Base-by-base conservation (phyloP, 2,113 vertebrate genomes). In the Thalassarche chlororhynchos region DNA sequence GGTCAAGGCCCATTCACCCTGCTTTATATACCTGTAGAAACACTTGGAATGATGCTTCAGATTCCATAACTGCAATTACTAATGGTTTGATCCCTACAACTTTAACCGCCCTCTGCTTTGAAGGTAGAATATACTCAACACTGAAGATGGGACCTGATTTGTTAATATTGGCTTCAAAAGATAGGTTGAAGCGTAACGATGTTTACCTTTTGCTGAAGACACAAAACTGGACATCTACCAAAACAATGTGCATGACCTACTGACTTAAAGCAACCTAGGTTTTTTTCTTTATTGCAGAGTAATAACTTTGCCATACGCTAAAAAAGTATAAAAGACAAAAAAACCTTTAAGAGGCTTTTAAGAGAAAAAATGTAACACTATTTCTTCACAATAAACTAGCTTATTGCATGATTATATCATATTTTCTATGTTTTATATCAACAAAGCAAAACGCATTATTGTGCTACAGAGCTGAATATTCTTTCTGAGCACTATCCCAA, bases 381-480 rank as follows among this genome's bases (percentile, higher is more conserved):
- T 40, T 81, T 91, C 69, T 68, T 82, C 65, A 82, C 31, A 64
- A 94, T 69, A 55, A 78, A 75, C 12, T 12, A 70, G 14, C 8
- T 74, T 38, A 47, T 60, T 24, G 19, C 32, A 54, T 9, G 5
- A 58, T 54, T 70, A 38, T 29, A 49, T 84, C 3, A 21, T 7
- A 8, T 5, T 32, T 80, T 36, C 6, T 84, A 5, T 16, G 38
- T 55, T 87, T 80, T 46, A 12, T 40, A 62, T 29, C 40, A 72
- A 87, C 46, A 6, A 76, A 90, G 78, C 52, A 92, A 94, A 94
- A 92, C 11, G 3, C 52, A 87, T 95, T 94, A 72, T 26, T 60
- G 31, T 71, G 49, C 25, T 72, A 88, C 78, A 76, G n/a, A 96
- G 88, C 36, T 95, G 84, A 94, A 93, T 87, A 57, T 84, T 84